phyloP scores from a whole-genome alignment of 2,888 invertebrate genomes.

The Graphium colonna region DNA sequence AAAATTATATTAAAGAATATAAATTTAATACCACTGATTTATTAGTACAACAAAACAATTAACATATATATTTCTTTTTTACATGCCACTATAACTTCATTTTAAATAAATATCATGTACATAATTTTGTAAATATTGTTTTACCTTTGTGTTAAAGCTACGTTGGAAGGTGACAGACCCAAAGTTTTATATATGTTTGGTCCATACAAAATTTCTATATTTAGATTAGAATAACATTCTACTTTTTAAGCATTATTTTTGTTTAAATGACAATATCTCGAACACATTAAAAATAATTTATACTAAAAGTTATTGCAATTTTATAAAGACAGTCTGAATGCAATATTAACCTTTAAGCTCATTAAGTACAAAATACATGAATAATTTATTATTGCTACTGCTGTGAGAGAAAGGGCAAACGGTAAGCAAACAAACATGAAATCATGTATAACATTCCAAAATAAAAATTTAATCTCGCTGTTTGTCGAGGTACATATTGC shows the following conservation, averaged over 20 bases:
- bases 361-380: conserved; percentile 33
- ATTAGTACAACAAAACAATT: background rate
- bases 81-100: background rate
- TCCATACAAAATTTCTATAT: conserved; percentile 6
- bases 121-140: background rate
- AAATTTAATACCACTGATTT: background rate
- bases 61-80: background rate
- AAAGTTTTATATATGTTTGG: conserved; percentile 12
- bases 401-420: conserved; percentile 79
- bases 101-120: background rate
- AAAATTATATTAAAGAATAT: too few species aligned
- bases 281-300: background rate
- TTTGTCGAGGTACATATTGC: conserved; percentile 90
- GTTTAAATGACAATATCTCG: background rate
- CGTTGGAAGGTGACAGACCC: background rate
- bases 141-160: background rate
- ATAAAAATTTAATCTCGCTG: conserved; percentile 93
- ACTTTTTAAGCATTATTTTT: conserved; percentile 1
- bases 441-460: conserved; percentile 94
- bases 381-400: conserved; percentile 33
- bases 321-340: conserved; percentile 26
- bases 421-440: conserved; percentile 86
- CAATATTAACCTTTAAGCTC: conserved; percentile 28
- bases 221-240: conserved; percentile 4
- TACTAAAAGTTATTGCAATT: conserved; percentile 1